A percentile compares a stretch with the other conserved stretches of the same genome.
Conservation (phyloP, 1,140 invertebrate species). For the Penaeus japonicus region DNA sequence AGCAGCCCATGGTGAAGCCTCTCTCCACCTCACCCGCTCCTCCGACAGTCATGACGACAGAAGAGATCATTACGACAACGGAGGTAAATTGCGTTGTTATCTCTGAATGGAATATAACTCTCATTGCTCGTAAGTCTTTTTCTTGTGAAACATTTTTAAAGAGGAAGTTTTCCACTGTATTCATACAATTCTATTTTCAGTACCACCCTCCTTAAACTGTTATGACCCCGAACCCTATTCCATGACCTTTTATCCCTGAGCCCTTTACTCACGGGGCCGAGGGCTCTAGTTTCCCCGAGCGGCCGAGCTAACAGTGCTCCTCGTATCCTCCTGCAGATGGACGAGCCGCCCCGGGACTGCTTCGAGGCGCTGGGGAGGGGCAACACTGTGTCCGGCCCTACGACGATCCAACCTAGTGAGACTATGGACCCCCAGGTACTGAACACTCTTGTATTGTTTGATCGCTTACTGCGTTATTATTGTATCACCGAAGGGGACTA, state of each 20-base stretch:
- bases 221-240: too few relatives aligned
- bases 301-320: background rate
- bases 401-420: background rate
- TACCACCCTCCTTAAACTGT: too few relatives aligned
- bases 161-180: too few relatives aligned
- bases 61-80: background rate
- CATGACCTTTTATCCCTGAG: background rate
- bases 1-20: background rate
- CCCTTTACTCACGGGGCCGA: background rate
- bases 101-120: too few relatives aligned
- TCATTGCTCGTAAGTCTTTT: too few relatives aligned
- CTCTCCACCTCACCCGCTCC: background rate
- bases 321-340: background rate
- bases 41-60: background rate
- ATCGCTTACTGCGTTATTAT: background rate
- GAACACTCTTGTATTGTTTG: background rate
- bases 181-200: too few relatives aligned
- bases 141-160: too few relatives aligned
- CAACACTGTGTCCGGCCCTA: background rate
- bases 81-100: too few relatives aligned
- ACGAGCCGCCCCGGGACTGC: constrained; percentile 25
- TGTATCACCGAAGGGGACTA: background rate
- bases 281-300: background rate
- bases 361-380: background rate
- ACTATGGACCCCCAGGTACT: background rate